Percentiles rank a stretch among this genome's conserved stretches.
Conservation (phyloP, 1,140 invertebrate genomes). For the Acromyrmex charruanus region DNA sequence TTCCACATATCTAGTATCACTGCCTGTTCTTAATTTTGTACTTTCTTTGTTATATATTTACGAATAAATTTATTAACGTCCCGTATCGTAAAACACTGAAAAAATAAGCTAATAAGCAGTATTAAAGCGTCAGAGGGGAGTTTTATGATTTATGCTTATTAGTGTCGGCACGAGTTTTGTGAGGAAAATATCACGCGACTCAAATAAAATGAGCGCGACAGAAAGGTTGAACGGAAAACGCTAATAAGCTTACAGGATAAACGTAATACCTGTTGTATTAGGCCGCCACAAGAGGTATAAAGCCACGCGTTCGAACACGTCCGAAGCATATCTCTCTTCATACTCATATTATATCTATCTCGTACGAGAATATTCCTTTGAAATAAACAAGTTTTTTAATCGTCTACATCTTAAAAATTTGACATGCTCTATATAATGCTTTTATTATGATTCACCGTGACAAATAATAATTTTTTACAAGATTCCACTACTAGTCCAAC, state of each 20-base stretch:
- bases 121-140: slow-evolving; percentile 11
- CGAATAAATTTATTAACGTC: slow-evolving; percentile 33
- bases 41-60: background rate
- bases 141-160: slow-evolving; percentile 49
- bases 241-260: slow-evolving; percentile 51
- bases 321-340: background rate
- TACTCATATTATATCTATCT: background rate
- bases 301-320: background rate
- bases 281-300: slow-evolving; percentile 1
- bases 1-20: background rate
- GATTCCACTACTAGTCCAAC: too few relatives aligned
- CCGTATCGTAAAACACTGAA: slow-evolving; percentile 1
- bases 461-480: too few relatives aligned
- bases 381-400: background rate
- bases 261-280: slow-evolving; percentile 42
- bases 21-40: background rate
- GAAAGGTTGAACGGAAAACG: slow-evolving; percentile 51
- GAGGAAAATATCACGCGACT: slow-evolving; percentile 18
- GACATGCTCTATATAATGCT: too few relatives aligned
- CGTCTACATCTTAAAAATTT: too few relatives aligned
- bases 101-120: slow-evolving; percentile 41
- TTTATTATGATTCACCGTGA: too few relatives aligned
- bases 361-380: background rate
- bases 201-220: slow-evolving; percentile 40
- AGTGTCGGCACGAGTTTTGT: background rate